Percentiles rank a stretch among this genome's conserved stretches.
Evolutionary conservation across 1,140 invertebrate genomes (phyloP).

Genomic region (Lethocerus indicus): DNA sequence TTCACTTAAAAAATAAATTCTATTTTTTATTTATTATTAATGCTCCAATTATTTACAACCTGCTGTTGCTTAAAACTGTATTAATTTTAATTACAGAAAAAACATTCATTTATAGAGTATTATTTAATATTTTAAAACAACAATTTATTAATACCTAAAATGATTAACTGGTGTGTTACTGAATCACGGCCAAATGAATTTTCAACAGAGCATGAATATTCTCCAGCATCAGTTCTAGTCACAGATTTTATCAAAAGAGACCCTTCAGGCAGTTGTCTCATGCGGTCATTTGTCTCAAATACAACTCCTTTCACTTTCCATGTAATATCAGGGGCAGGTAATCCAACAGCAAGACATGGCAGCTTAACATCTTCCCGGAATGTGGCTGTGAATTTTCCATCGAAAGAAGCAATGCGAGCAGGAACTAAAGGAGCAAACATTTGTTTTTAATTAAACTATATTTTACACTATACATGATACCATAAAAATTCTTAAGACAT

Average conservation of each 20-base stretch:
- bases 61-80: too few species aligned
- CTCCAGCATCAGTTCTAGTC: slow-evolving; percentile 71
- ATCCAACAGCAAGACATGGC: slow-evolving; percentile 77
- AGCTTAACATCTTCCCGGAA: slow-evolving; percentile 83
- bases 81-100: too few species aligned
- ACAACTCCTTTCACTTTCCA: slow-evolving; percentile 62
- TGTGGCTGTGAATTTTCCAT: slow-evolving; percentile 73
- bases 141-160: slow-evolving; percentile 70
- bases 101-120: too few species aligned
- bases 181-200: slow-evolving; percentile 85
- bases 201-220: slow-evolving; percentile 80
- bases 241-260: slow-evolving; percentile 79
- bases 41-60: too few species aligned
- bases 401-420: slow-evolving; percentile 82
- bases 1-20: too few species aligned
- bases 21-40: too few species aligned
- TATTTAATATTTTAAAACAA: too few species aligned
- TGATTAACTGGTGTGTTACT: slow-evolving; percentile 75
- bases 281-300: slow-evolving; percentile 51
- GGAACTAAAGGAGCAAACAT: slow-evolving; percentile 47
- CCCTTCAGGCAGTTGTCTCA: slow-evolving; percentile 71
- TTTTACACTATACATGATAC: background rate
- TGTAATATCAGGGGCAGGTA: slow-evolving; percentile 68
- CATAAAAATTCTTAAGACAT: too few species aligned
- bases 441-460: background rate